Base-by-base conservation (phyloP, 2,888 invertebrate genomes). In the Xylota sylvarum region DNA sequence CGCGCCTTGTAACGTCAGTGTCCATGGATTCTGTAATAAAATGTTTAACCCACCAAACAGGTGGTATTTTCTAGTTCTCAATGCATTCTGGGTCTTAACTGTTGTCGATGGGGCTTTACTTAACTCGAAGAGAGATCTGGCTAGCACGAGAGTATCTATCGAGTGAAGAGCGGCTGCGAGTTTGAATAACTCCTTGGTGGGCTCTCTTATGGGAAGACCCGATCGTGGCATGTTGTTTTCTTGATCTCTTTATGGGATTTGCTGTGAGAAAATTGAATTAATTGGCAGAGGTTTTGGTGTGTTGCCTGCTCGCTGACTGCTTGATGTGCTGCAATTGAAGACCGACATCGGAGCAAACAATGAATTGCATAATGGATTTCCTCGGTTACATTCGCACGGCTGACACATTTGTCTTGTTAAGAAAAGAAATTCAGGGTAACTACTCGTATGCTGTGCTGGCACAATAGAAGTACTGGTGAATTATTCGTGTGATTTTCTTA, bases 221-320 rank as follows among this genome's bases (percentile, higher is more conserved):
- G 60, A 73, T 72, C 72, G 35, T 82, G 86, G 82, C 56, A 77
- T 81, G 67, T 35, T 67, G 72, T 62, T 77, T 60, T 43, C 35
- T 19, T 60, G 70, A 76, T 76, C 76, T 85, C 60, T 77, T 43
- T 76, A 73, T 86, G 77, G 86, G 60, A 56, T 23, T 55, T 60
- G 48, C 48, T 86, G 82, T 77, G 86, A 77, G 86, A 86, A 23
- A 86, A 73, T 64, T 32, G 73, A 82, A 82, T 82, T 77, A 86
- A 82, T 86, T 86, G 77, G 64, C 43, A 7, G 67, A 62, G 76
- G 65, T 58, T 80, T 58, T 65, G 65, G 58, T 64, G 23, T 1
- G 35, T 17, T 79, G 56, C 19, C n/a, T 50, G 56, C 50, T 48
- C 5, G 43, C 19, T 62, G 14, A 50, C 48, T 67, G 65, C 55